Evolutionary conservation across 2,888 invertebrate species (phyloP).

Genomic region (Minunthozetes semirufus): DNA sequence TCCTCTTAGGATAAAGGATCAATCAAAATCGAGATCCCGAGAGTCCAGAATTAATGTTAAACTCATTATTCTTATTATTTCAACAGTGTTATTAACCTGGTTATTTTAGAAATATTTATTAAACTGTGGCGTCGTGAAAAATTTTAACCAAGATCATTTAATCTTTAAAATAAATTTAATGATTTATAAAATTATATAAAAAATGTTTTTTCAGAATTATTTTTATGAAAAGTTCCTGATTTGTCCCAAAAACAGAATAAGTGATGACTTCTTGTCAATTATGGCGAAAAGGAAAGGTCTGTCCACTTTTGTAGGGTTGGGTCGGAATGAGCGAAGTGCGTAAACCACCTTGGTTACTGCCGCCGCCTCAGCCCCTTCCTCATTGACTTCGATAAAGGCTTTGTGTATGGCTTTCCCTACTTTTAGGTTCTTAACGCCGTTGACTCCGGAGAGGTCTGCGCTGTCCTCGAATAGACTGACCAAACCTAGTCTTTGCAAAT

Average conservation of each 20-base stretch:
- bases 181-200: too few species aligned
- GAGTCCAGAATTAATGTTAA: too few species aligned
- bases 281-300: constrained; percentile 47
- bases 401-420: constrained; percentile 29
- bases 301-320: constrained; percentile 42
- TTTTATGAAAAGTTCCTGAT: not conserved
- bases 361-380: constrained; percentile 37
- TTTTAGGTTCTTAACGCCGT: not conserved
- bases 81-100: too few species aligned
- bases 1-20: too few species aligned
- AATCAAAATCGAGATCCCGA: too few species aligned
- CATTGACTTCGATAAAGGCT: constrained; percentile 31
- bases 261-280: constrained; percentile 36
- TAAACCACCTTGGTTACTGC: constrained; percentile 34
- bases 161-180: too few species aligned
- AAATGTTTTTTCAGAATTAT: too few species aligned
- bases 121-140: too few species aligned
- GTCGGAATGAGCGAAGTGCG: not conserved
- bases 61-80: too few species aligned
- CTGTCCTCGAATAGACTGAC: not conserved
- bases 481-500: not conserved
- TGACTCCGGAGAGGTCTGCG: constrained; percentile 1
- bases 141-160: too few species aligned
- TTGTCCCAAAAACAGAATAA: constrained; percentile 32
- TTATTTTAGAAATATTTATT: too few species aligned